A percentile compares a stretch with the other conserved stretches of the same genome.
phyloP scores from a whole-genome alignment of 2,113 vertebrate species.

The Phalacrocorax aristotelis region DNA sequence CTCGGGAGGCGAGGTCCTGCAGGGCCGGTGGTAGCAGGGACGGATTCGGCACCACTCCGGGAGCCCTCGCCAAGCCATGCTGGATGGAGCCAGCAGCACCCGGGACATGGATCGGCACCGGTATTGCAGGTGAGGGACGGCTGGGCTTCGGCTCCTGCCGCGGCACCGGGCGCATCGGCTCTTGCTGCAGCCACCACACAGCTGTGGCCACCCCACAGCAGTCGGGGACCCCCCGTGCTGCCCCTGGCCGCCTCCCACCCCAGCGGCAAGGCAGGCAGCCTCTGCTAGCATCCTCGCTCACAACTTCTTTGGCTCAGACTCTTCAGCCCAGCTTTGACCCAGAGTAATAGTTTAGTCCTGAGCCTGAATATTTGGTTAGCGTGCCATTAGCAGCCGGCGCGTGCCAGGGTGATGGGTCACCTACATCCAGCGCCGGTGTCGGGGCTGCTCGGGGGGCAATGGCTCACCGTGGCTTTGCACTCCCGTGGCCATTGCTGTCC shows the following conservation, averaged over 20 bases:
- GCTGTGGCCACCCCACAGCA: not conserved
- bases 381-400: fast-evolving
- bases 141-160: not conserved
- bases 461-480: not conserved
- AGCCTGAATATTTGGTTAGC: not conserved
- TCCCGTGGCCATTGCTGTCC: not conserved
- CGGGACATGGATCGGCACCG: fast-evolving
- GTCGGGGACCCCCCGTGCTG: too few species aligned
- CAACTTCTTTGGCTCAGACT: not conserved
- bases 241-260: not conserved
- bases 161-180: fast-evolving
- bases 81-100: fast-evolving
- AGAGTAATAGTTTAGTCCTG: not conserved
- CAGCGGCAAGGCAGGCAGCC: not conserved
- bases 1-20: fast-evolving
- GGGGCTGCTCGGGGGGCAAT: not conserved
- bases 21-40: not conserved
- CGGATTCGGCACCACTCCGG: fast-evolving
- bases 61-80: too few species aligned
- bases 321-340: not conserved
- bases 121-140: not conserved
- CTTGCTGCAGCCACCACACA: fast-evolving
- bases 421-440: too few species aligned
- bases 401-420: too few species aligned
- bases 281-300: not conserved